Percentiles rank a stretch among this genome's conserved stretches.
Conservation (phyloP, 2,888 invertebrate genomes). For the Aproaerema taeniolella region DNA sequence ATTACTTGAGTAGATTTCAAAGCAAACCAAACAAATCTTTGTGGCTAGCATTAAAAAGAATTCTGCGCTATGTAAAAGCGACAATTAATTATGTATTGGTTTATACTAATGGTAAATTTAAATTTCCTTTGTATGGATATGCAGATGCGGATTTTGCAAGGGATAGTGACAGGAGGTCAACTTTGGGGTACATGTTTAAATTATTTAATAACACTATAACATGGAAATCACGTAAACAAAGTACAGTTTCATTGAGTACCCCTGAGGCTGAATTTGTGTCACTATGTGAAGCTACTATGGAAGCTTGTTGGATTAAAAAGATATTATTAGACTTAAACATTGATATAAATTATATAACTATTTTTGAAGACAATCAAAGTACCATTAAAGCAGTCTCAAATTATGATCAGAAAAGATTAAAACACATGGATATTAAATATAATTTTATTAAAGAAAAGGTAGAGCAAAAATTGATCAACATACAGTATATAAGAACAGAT, state of each 20-base stretch:
- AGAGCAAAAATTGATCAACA: too few species aligned
- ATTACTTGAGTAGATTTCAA: slow-evolving; percentile 16
- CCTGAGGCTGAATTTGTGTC: slow-evolving; percentile 18
- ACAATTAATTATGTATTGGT: too few species aligned
- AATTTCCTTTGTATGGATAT: too few species aligned
- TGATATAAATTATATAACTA: slow-evolving; percentile 2
- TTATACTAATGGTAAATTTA: too few species aligned
- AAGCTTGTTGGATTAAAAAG: slow-evolving; percentile 12
- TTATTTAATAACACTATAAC: slow-evolving; percentile 14
- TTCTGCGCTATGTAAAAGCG: too few species aligned
- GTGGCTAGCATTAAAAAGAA: slow-evolving; percentile 13
- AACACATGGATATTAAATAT: too few species aligned
- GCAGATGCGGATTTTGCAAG: slow-evolving; percentile 15
- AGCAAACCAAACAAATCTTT: slow-evolving; percentile 10
- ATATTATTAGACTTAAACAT: slow-evolving; percentile 2
- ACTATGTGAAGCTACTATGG: slow-evolving; percentile 14
- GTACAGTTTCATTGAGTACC: slow-evolving; percentile 14
- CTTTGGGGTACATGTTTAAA: slow-evolving; percentile 17
- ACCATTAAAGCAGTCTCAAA: too few species aligned
- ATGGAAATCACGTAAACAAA: slow-evolving; percentile 20
- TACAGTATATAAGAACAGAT: too few species aligned
- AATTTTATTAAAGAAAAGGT: too few species aligned
- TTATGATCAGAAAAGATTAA: too few species aligned
- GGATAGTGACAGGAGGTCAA: slow-evolving; percentile 18
- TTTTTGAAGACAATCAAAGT: too few species aligned